Evolutionary conservation across 2,888 invertebrate genomes (phyloP).

Genomic region (Polydrusus tereticollis): DNA sequence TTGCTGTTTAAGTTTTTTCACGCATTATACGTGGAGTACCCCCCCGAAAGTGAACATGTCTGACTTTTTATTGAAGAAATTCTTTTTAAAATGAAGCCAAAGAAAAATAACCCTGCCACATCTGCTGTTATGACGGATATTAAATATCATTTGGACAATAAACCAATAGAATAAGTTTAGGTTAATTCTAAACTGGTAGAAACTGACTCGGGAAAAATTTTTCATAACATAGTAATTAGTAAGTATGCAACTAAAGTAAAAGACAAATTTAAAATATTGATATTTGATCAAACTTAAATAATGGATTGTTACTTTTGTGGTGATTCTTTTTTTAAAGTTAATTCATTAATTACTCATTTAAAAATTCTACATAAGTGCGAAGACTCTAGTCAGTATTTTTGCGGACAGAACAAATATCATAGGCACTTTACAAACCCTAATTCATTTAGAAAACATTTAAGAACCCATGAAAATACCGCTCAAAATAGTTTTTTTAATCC

Average conservation of each 20-base stretch:
- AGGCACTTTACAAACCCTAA: neutral
- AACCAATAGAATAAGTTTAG: too few relatives aligned
- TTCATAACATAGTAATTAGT: too few relatives aligned
- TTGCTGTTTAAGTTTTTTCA: too few relatives aligned
- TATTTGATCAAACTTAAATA: neutral
- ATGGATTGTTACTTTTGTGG: neutral
- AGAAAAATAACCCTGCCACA: neutral
- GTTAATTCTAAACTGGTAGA: too few relatives aligned
- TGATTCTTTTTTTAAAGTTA: neutral
- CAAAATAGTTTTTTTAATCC: too few relatives aligned
- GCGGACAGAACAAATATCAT: neutral
- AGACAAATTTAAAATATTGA: neutral
- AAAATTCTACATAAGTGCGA: neutral
- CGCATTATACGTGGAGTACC: too few relatives aligned
- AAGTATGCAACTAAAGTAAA: neutral
- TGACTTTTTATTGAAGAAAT: neutral
- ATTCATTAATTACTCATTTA: neutral
- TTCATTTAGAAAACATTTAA: neutral
- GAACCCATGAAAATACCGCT: neutral
- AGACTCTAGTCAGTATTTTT: neutral
- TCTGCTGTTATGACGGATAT: neutral
- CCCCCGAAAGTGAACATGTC: too few relatives aligned
- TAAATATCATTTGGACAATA: neutral
- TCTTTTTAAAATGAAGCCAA: neutral
- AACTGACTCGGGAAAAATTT: too few relatives aligned